Evolutionary conservation across 2,113 vertebrate genomes (phyloP), one percentile per base, ranked within the genome.

Genomic region (Camarhynchus parvulus): DNA sequence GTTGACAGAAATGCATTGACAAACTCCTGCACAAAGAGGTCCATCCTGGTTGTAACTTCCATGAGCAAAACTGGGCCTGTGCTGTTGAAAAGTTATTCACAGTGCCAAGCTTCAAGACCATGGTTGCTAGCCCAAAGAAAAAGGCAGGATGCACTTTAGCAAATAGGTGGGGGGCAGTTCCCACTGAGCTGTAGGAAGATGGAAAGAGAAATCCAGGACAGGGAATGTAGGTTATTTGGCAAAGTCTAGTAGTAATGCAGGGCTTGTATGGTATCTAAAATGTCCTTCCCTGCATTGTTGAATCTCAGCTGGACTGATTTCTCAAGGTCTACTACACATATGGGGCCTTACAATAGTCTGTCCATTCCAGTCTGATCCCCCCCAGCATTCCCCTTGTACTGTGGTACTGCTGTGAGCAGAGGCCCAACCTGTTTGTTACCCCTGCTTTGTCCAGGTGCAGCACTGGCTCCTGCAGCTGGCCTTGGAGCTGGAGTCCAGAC

Each of bases 381-480:
- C 73, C 61, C 27, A 19, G 49, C 19, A 13, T 44, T 92, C 5
- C 39, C 46, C 17, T 93, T 72, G n/a, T 21, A 37, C 15, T 63
- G n/a, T 28, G 17, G n/a, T 79, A 61, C 28, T 28, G 18, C 47
- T 72, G 33, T 25, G n/a, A 89, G 49, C 20, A 56, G 30, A n/a
- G 35, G 15, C 13, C 58, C 33, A 61, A 46, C 22, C 49, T 93
- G 25, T 73, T 63, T 58, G 33, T 88, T 55, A 33, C 20, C 13
- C 1, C 53, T 96, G 8, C 46, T 84, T 73, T 83, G 37, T 95
- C 69, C 96, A 99, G 99, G 98, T 99, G 39, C 98, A 99, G 31
- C 97, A 99, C 94, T 99, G 99, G 99, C 98, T 99, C 33, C 92
- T 99, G 94, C 99, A 99, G 49, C 92, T 99, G 97, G 98, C 99